Base-by-base conservation (phyloP, 2,888 invertebrate species). In the Pimpla rufipes region DNA sequence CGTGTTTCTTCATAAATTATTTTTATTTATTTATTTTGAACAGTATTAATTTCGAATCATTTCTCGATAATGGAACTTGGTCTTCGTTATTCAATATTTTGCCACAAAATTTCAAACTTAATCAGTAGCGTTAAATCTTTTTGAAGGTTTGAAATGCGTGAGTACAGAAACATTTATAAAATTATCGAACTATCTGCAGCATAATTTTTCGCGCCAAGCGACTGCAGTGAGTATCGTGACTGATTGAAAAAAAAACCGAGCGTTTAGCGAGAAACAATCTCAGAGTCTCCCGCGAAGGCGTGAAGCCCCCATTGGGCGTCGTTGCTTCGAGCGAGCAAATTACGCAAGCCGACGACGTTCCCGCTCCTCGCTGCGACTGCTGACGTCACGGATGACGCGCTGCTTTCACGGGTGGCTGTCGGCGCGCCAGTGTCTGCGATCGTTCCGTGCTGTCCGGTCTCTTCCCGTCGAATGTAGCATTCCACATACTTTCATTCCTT, bases 331-430 rank as follows among this genome's bases (percentile, higher is more conserved):
- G 29, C 13, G 47, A 10, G 42, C 42, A 45, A 45, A 23, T 67
- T 57, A 76, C 66, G 52, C 57, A 57, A 75, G 64, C 42, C 76
- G 16, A 55, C 67, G 76, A 76, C 76, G 57, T 29, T 57, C 76
- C 40, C 67, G 67, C 67, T 67, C 55, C 67, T 57, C 45, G 11
- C 66, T 37, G 52, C 66, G 29, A 62, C 45, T 23, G 37, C 35
- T 79, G 79, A 79, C 79, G 79, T 79, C 73, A 73, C 47, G 23
- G 37, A 57, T 67, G 67, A 66, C 57, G 59, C 66, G 59, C 66
- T 35, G 66, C 67, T 73, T 67, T 73, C 57, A 55, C 73, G 79
- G n/a, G 35, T 40, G 29, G 35, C 66, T 45, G 37, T 37, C 50
- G 10, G 40, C 73, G 16, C 59, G 59, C 1, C 59, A 59, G 29